Percentiles rank a stretch among this genome's conserved stretches.
These are phyloP conservation scores for Catamblyrhynchus diadema DNA, from an alignment of 2,797 vertebrate genomes.

Conservation along the genomic window DNA sequence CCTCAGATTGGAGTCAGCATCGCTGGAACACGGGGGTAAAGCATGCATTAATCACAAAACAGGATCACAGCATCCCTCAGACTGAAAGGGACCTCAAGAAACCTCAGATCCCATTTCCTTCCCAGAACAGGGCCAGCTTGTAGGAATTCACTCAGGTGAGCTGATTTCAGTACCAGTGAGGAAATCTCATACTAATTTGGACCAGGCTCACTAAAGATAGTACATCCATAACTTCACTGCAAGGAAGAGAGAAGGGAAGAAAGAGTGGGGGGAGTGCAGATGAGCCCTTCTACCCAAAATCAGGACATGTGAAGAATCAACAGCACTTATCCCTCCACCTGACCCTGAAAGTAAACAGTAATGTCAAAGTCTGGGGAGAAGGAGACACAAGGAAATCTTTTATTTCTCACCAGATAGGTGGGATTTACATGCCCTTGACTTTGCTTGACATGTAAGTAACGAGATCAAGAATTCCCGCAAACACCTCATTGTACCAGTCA, in stretches of 20 bases:
- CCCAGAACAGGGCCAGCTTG: background rate
- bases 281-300: background rate
- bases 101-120: background rate
- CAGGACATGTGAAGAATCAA: background rate
- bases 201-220: rapidly evolving
- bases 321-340: background rate
- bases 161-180: background rate
- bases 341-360: background rate
- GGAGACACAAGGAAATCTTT: background rate
- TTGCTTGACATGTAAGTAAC: background rate
- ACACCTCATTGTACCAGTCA: background rate
- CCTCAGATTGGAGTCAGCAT: background rate
- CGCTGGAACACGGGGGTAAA: background rate
- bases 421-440: background rate
- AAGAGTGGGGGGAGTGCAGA: rapidly evolving
- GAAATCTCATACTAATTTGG: background rate
- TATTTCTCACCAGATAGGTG: background rate
- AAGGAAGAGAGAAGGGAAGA: background rate
- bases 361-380: background rate
- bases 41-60: background rate
- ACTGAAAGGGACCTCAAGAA: background rate
- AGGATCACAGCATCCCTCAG: background rate
- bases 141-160: background rate
- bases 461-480: background rate
- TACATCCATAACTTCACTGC: background rate